Conservation (phyloP, 2,888 invertebrate genomes). For the Cheilosia urbana region DNA sequence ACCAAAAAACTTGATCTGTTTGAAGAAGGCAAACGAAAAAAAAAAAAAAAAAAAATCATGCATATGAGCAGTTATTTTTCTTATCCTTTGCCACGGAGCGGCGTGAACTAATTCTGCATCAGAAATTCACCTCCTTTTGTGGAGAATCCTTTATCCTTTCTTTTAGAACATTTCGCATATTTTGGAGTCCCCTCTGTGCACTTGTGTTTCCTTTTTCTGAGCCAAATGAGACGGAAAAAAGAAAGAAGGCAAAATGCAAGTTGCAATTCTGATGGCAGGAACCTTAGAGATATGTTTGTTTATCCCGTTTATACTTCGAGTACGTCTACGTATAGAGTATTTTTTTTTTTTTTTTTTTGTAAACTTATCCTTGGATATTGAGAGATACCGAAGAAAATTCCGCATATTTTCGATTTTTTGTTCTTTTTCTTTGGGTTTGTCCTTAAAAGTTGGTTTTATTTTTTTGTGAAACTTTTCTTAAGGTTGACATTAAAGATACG, state of each 20-base stretch:
- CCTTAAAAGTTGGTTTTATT: constrained; percentile 29
- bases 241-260: constrained; percentile 25
- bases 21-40: not conserved
- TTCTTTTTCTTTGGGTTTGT: not conserved
- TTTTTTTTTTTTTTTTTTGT: constrained; percentile 17
- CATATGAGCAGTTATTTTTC: constrained; percentile 31
- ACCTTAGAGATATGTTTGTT: constrained; percentile 59
- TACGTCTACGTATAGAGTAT: constrained; percentile 27
- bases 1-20: constrained; percentile 48
- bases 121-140: constrained; percentile 57
- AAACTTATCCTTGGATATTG: constrained; percentile 51
- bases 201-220: not conserved
- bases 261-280: constrained; percentile 25
- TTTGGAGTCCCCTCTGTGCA: not conserved
- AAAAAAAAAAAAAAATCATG: constrained; percentile 12
- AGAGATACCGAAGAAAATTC: constrained; percentile 25
- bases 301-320: constrained; percentile 58
- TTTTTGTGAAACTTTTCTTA: constrained; percentile 15
- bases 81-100: constrained; percentile 8
- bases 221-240: constrained; percentile 18
- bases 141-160: constrained; percentile 18
- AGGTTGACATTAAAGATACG: constrained; percentile 37
- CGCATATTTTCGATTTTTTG: not conserved
- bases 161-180: constrained; percentile 46
- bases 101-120: constrained; percentile 68